Percentiles rank a stretch among this genome's conserved stretches.
phyloP scores from a whole-genome alignment of 2,113 vertebrate species.

The Mastomys coucha region DNA sequence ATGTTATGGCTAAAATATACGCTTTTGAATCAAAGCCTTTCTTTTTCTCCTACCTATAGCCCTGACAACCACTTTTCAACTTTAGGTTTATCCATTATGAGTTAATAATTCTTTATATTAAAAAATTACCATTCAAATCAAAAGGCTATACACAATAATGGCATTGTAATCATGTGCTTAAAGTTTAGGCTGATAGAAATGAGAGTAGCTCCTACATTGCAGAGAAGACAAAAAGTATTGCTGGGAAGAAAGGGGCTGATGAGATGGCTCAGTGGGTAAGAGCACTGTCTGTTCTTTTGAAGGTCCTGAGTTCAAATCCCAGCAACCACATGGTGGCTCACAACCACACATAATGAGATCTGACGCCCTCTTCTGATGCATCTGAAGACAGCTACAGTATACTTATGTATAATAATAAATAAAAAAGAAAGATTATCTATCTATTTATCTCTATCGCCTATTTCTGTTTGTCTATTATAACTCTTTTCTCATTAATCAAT shows the following conservation, averaged over 20 bases:
- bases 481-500: too few relatives aligned
- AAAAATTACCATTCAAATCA: not conserved
- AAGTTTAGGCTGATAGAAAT: constrained; percentile 40
- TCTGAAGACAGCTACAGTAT: too few relatives aligned
- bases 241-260: not conserved
- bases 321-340: too few relatives aligned
- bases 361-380: too few relatives aligned
- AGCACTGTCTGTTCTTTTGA: too few relatives aligned
- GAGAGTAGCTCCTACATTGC: not conserved
- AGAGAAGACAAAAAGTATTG: not conserved
- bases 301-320: too few relatives aligned
- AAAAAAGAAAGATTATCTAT: not conserved
- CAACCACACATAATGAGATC: too few relatives aligned
- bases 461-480: not conserved
- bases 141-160: not conserved
- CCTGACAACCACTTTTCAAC: not conserved
- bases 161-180: not conserved
- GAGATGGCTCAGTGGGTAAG: too few relatives aligned
- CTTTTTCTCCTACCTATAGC: not conserved
- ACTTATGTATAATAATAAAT: too few relatives aligned
- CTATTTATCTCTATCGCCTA: not conserved
- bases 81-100: not conserved
- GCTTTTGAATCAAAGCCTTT: not conserved
- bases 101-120: not conserved
- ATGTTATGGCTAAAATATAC: not conserved